Evolutionary conservation across 2,797 vertebrate species (phyloP), one percentile per base, ranked within the genome.

Genomic region (Paramormyrops hopkinsi): DNA sequence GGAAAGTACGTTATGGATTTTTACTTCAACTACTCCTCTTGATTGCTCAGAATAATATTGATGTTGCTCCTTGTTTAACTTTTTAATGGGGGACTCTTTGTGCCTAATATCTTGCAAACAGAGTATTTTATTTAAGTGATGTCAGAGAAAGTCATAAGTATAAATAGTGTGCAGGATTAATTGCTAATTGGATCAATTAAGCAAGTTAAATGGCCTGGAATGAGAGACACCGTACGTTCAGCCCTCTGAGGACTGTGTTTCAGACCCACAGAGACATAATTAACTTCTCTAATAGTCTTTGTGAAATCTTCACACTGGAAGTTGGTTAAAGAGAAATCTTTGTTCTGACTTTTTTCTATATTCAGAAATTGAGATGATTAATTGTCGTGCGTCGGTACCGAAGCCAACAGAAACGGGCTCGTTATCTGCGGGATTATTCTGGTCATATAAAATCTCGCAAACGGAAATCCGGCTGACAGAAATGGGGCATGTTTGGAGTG

Each of bases 161-260:
- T 84, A 84, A 84, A 84, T 84, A 84, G 41, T 84, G 8, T 22
- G 7, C 19, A 84, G 79, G 22, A 50, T 84, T 84, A 46, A 84
- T 84, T 46, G 79, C 79, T 84, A 84, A 50, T 84, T 84, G 79
- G 41, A 84, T 50, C 79, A 84, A 84, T 84, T 84, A 84, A 48
- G 7, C 44, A 46, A 84, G 79, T 22, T 44, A 46, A 84, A 84
- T 79, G 79, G 46, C 7, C 8, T 84, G 44, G 46, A 83, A 83
- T 83, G 79, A 83, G 37, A 83, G 37, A 84, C 44, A 22, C 14
- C 3, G 62, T n/a, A 0, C 14, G 37, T 3, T 44, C 37, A 19
- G 73, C 33, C 73, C 73, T 41, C 73, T 17, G 73, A 44, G 73
- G 73, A 79, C 69, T 76, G 12, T 46, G 44, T 48, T 46, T 46